Percentiles rank a stretch among this genome's conserved stretches.
phyloP scores from a whole-genome alignment of 2,113 vertebrate species.

The Xenopus borealis region DNA sequence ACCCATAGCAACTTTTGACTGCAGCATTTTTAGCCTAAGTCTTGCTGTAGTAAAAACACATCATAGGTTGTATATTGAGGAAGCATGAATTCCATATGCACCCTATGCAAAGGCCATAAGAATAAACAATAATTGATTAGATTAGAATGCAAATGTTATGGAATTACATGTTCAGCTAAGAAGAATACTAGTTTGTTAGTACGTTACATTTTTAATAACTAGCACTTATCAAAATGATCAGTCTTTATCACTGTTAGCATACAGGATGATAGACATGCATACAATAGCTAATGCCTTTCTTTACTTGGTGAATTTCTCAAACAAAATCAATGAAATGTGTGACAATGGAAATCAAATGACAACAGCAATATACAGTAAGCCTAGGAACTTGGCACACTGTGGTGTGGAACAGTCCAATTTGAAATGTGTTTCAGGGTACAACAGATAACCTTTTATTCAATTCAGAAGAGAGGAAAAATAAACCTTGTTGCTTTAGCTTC shows the following conservation, averaged over 20 bases:
- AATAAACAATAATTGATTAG: too few species aligned
- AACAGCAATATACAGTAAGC: neutral
- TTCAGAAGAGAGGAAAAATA: neutral
- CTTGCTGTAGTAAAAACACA: too few species aligned
- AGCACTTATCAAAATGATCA: too few species aligned
- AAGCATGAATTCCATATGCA: too few species aligned
- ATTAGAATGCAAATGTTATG: too few species aligned
- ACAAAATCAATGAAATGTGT: neutral
- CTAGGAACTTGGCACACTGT: neutral
- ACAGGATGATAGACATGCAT: neutral
- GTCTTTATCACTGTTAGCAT: neutral
- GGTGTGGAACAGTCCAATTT: neutral
- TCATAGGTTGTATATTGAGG: too few species aligned
- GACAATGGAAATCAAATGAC: neutral
- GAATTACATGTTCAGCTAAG: too few species aligned
- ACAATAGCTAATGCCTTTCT: neutral
- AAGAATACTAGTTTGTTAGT: too few species aligned
- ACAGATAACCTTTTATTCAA: neutral
- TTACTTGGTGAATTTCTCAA: neutral
- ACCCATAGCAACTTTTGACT: too few species aligned
- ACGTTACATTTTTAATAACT: too few species aligned
- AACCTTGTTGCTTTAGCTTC: neutral
- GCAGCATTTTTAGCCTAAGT: too few species aligned
- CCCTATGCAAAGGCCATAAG: too few species aligned
- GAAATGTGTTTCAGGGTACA: neutral